Evolutionary conservation across 2,113 vertebrate species (phyloP).

Genomic region (Gnathonemus longibarbis): DNA sequence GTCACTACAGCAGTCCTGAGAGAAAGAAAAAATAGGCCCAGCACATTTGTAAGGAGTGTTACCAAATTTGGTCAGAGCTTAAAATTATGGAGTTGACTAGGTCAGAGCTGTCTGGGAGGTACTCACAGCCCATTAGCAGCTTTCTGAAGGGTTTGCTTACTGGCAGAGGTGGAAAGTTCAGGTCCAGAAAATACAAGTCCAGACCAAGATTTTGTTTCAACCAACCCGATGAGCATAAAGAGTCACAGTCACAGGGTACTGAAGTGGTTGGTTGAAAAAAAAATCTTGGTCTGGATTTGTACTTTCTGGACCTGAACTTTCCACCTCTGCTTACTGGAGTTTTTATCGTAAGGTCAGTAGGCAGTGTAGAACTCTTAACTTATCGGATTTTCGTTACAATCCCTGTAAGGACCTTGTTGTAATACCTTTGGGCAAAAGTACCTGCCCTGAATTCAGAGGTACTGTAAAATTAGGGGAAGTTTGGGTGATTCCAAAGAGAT

Average conservation of each 20-base stretch:
- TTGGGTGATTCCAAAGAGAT: neutral
- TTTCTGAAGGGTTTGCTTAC: neutral
- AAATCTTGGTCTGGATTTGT: too few species aligned
- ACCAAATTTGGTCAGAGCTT: conserved; percentile 9
- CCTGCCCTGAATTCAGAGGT: neutral
- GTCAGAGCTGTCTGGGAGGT: neutral
- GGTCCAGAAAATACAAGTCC: neutral
- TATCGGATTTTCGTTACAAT: neutral
- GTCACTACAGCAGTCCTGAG: neutral
- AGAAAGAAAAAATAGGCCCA: neutral
- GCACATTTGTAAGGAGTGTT: neutral
- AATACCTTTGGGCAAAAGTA: neutral
- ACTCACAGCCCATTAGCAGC: neutral
- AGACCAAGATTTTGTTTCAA: neutral
- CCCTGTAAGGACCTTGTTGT: neutral
- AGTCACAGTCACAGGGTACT: neutral
- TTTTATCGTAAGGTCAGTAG: neutral
- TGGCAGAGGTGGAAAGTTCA: neutral
- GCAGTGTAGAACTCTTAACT: neutral
- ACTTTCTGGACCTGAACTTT: too few species aligned
- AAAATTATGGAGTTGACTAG: neutral
- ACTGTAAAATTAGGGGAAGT: neutral
- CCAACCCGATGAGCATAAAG: neutral
- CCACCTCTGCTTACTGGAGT: too few species aligned
- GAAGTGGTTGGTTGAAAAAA: neutral